Percentiles rank a stretch among this genome's conserved stretches.
Evolutionary conservation across 2,797 vertebrate species (phyloP).

Genomic region (Uromys caudimaculatus): DNA sequence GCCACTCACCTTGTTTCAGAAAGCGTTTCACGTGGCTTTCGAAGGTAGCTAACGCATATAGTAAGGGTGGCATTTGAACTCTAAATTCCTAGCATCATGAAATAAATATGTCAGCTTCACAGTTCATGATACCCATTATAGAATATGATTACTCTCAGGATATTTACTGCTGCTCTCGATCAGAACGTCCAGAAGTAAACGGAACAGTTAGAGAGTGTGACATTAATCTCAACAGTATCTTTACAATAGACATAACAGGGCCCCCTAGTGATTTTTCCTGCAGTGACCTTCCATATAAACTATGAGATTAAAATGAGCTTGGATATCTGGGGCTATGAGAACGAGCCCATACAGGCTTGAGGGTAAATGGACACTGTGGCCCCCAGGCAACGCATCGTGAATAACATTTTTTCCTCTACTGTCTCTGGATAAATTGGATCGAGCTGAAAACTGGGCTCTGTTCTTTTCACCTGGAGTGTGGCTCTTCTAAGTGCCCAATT

Average conservation of each 20-base stretch:
- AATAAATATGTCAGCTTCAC: conserved; percentile 40
- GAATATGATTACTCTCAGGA: conserved; percentile 25
- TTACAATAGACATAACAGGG: neutral
- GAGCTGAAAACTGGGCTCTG: conserved; percentile 32
- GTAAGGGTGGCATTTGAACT: conserved; percentile 13
- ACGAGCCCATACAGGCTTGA: neutral
- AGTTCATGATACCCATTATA: neutral
- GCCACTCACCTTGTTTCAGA: conserved; percentile 25
- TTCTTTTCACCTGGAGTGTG: neutral
- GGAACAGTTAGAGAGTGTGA: neutral
- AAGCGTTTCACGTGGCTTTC: conserved; percentile 40
- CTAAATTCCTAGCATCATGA: neutral
- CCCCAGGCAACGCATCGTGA: neutral
- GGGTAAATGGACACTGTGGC: neutral
- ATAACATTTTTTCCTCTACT: conserved; percentile 1
- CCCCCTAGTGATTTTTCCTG: neutral
- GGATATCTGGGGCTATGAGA: neutral
- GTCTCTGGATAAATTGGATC: neutral
- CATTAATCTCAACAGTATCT: neutral
- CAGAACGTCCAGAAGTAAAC: neutral
- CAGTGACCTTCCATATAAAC: neutral
- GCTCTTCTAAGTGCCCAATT: conserved; percentile 20
- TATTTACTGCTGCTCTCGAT: conserved; percentile 29
- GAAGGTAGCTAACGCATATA: neutral
- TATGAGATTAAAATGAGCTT: neutral